Evolutionary conservation across 2,113 vertebrate species (phyloP).

Genomic region (Hemichromis elongatus): DNA sequence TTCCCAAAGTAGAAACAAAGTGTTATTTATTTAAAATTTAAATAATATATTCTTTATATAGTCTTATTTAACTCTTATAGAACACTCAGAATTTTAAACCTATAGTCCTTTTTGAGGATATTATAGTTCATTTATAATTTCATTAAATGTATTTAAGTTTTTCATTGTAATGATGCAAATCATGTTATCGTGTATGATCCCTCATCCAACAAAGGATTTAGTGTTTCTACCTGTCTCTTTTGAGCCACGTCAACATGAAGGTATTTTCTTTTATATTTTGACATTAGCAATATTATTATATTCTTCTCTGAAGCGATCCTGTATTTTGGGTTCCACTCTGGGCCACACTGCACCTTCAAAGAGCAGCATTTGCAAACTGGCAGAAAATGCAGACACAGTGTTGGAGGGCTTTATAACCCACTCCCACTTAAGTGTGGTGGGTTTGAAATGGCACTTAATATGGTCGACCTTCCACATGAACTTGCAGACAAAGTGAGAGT

Average conservation of each 20-base stretch:
- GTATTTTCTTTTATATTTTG: not conserved
- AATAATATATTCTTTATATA: too few relatives aligned
- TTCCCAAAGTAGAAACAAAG: not conserved
- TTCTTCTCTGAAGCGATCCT: not conserved
- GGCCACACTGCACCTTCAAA: not conserved
- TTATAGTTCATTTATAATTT: not conserved
- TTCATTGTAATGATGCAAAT: not conserved
- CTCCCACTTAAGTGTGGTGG: not conserved
- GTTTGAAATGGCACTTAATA: not conserved
- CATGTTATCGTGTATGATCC: not conserved
- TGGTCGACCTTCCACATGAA: not conserved
- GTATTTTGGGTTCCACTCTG: not conserved
- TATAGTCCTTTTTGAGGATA: not conserved
- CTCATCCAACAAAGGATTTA: not conserved
- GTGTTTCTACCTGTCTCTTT: not conserved
- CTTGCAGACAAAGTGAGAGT: not conserved
- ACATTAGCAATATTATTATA: not conserved
- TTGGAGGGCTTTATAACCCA: not conserved
- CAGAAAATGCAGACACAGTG: not conserved
- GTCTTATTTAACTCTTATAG: not conserved
- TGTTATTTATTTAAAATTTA: too few relatives aligned
- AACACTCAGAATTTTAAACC: not conserved
- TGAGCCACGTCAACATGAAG: not conserved
- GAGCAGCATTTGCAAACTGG: not conserved
- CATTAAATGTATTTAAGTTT: not conserved